Evolutionary conservation across 2,797 vertebrate genomes (phyloP).

Genomic region (Lerista edwardsae): DNA sequence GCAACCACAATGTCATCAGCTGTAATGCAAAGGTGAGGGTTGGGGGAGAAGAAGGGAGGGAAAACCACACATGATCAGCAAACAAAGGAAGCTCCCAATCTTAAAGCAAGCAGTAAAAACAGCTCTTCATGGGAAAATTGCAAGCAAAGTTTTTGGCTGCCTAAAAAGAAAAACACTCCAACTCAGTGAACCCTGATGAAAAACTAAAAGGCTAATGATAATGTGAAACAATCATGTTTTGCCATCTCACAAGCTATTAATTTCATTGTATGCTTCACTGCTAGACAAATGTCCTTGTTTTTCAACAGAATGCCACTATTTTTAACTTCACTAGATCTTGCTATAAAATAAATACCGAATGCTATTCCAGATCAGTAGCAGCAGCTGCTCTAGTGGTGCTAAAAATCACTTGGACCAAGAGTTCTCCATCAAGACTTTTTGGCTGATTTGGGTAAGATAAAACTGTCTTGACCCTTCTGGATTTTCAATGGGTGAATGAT

Average conservation of each 20-base stretch:
- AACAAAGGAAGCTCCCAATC: slow-evolving; percentile 30
- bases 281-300: slow-evolving; percentile 38
- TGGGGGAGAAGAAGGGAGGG: not conserved
- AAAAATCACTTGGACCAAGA: not conserved
- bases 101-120: slow-evolving; percentile 47
- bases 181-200: not conserved
- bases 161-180: slow-evolving; percentile 25
- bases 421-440: too few relatives aligned
- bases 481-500: too few relatives aligned
- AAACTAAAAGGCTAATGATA: slow-evolving; percentile 2
- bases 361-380: slow-evolving; percentile 23
- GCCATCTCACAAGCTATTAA: not conserved
- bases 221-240: not conserved
- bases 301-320: slow-evolving; percentile 20
- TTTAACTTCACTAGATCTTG: slow-evolving; percentile 26
- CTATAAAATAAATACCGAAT: slow-evolving; percentile 37
- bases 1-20: slow-evolving; percentile 90
- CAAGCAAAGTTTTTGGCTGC: slow-evolving; percentile 27
- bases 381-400: not conserved
- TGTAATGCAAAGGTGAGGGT: slow-evolving; percentile 50
- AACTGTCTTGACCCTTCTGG: too few relatives aligned
- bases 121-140: slow-evolving; percentile 25
- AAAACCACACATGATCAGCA: slow-evolving; percentile 50
- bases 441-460: too few relatives aligned
- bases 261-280: slow-evolving; percentile 45